Conservation (phyloP, 2,797 vertebrate species). For the Helarctos malayanus region DNA sequence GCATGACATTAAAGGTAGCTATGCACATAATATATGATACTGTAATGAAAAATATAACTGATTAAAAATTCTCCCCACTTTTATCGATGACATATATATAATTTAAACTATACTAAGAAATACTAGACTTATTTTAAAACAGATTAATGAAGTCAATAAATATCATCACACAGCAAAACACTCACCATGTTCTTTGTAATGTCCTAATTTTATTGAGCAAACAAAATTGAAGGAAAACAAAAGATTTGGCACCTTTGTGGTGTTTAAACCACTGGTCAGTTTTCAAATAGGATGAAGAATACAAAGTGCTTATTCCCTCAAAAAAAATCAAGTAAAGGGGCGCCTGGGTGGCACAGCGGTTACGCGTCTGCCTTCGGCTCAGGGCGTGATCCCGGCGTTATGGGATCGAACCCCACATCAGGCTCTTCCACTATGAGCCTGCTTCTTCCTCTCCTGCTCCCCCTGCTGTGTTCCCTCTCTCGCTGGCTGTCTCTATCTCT, state of each 20-base stretch:
- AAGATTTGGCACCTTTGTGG: not conserved
- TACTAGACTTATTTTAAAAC: not conserved
- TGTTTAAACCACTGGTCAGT: slow-evolving; percentile 2
- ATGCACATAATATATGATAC: not conserved
- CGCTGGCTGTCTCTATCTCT: too few relatives aligned
- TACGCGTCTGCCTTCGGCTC: too few relatives aligned
- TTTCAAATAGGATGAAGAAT: not conserved
- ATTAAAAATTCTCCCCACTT: slow-evolving; percentile 3
- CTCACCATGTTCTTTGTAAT: not conserved
- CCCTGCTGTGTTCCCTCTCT: too few relatives aligned
- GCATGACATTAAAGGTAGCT: not conserved
- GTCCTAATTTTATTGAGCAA: slow-evolving; percentile 29
- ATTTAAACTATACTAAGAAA: not conserved
- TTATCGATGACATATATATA: not conserved
- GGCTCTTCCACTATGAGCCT: too few relatives aligned
- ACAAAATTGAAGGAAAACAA: slow-evolving; percentile 64
- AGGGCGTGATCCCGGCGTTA: too few relatives aligned
- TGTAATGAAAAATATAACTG: not conserved
- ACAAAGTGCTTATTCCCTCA: slow-evolving; percentile 52
- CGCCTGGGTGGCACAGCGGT: too few relatives aligned
- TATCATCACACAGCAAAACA: slow-evolving; percentile 17
- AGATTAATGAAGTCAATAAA: slow-evolving; percentile 30
- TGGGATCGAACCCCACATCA: too few relatives aligned
- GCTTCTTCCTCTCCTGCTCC: too few relatives aligned
- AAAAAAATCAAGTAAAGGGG: slow-evolving; percentile 23